Base-by-base conservation (phyloP, 2,113 vertebrate species). In the Chelonoidis abingdonii region DNA sequence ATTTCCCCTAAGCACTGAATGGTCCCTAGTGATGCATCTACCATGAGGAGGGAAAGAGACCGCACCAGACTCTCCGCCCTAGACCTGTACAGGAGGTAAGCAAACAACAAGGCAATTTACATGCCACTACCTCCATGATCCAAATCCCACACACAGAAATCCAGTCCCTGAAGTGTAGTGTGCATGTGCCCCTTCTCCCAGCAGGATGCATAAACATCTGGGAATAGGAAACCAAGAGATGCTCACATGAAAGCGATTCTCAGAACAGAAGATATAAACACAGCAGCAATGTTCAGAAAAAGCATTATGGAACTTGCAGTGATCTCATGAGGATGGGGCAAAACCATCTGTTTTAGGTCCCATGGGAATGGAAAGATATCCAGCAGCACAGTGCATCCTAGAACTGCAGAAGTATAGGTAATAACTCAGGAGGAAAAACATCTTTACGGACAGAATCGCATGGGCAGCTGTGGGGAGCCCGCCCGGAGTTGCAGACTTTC, bases 1-100 rank as follows among this genome's bases (percentile, higher is more conserved):
- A 99, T 99, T 98, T 99, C 99, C 94, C 99, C 99, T 62, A 99
- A 98, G 98, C 99, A 99, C 87, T 99, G 98, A 95, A 99, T 98
- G 0, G 98, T 99, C 95, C 98, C 99, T 80, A 99, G 93, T 0
- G 99, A 99, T 1, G 99, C 98, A 89, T 99, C 99, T 69, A 99
- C 97, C 97, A 99, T 98, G 92, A 99, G 97, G 91, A 99, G 98
- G 38, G 98, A 99, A 54, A 99, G 98, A 95, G 98, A 99, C 72
- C 98, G 98, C 92, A 99, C 98, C 88, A 99, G 98, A 93, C 91
- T 94, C 92, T 99, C 99, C 49, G 99, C 99, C 96, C 98, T 99
- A 80, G 96, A 97, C 98, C 99, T 99, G 95, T 38, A 78, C 44
- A 52, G 27, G 57, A 69, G 56, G 69, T 86, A 1, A 87, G 69